A percentile compares a stretch with the other conserved stretches of the same genome.
Evolutionary conservation across 2,113 vertebrate species (phyloP).

Genomic region (Oncorhynchus mykiss): DNA sequence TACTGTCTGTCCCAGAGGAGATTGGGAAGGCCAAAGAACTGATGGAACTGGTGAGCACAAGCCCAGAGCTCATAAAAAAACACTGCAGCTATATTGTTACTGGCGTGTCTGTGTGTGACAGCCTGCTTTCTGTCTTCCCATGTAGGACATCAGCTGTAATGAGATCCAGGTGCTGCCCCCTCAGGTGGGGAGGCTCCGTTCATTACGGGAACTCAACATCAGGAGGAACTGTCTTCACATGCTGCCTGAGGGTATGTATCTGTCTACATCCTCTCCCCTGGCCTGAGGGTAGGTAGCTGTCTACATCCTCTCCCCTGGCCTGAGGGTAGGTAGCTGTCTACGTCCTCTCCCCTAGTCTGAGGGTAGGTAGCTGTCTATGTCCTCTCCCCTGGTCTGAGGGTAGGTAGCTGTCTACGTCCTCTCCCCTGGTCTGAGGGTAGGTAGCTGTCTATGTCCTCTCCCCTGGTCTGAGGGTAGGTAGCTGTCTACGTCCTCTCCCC

Average conservation of each 20-base stretch:
- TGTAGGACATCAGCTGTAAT: constrained; percentile 96
- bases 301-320: no score
- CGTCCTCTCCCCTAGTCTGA: no score
- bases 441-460: no score
- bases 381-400: no score
- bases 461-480: no score
- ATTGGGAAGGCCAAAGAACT: constrained; percentile 93
- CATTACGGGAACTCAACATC: constrained; percentile 93
- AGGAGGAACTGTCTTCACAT: constrained; percentile 95
- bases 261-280: no score
- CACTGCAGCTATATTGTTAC: constrained; percentile 1
- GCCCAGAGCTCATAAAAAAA: background rate
- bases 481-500: no score
- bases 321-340: no score
- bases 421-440: no score
- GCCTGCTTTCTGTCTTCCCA: constrained; percentile 40
- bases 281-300: no score
- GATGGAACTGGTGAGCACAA: constrained; percentile 91
- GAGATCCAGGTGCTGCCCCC: constrained; percentile 94
- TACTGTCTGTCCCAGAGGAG: constrained; percentile 94
- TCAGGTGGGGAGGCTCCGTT: constrained; percentile 91
- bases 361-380: no score
- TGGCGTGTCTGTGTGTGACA: background rate
- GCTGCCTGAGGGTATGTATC: constrained; percentile 84
- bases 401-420: no score